Evolutionary conservation across 2,113 vertebrate species (phyloP).

Genomic region (Piaya cayana): DNA sequence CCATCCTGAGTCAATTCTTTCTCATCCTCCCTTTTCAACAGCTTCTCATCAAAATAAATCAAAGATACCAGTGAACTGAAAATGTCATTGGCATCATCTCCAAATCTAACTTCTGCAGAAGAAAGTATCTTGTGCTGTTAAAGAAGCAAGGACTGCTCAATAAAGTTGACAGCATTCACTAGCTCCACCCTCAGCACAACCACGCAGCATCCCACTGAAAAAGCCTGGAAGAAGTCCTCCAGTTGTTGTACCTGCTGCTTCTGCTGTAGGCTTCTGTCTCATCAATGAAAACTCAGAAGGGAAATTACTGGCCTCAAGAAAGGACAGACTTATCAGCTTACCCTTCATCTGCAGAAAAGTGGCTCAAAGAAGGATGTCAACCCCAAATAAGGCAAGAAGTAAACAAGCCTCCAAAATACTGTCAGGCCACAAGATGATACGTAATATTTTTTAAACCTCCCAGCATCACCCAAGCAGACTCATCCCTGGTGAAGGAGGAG

Average conservation of each 20-base stretch:
- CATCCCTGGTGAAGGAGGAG: neutral
- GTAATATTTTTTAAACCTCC: neutral
- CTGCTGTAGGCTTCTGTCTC: neutral
- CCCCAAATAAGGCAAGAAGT: neutral
- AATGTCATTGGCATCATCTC: neutral
- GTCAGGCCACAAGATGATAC: neutral
- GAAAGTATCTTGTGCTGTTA: neutral
- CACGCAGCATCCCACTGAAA: neutral
- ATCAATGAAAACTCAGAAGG: neutral
- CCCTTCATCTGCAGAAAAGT: neutral
- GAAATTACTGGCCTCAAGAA: neutral
- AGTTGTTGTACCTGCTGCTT: neutral
- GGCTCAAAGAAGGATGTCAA: neutral
- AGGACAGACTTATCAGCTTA: neutral
- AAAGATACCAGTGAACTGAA: neutral
- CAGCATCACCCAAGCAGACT: neutral
- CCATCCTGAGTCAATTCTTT: neutral
- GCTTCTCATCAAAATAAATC: neutral
- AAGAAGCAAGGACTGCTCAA: neutral
- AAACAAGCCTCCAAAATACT: neutral
- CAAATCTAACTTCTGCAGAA: neutral
- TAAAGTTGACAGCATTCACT: neutral
- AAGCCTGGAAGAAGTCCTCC: neutral
- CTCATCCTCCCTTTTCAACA: neutral
- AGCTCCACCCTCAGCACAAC: neutral